Base-by-base conservation (phyloP, 1,140 invertebrate species). In the Protaetia brevitarsis region DNA sequence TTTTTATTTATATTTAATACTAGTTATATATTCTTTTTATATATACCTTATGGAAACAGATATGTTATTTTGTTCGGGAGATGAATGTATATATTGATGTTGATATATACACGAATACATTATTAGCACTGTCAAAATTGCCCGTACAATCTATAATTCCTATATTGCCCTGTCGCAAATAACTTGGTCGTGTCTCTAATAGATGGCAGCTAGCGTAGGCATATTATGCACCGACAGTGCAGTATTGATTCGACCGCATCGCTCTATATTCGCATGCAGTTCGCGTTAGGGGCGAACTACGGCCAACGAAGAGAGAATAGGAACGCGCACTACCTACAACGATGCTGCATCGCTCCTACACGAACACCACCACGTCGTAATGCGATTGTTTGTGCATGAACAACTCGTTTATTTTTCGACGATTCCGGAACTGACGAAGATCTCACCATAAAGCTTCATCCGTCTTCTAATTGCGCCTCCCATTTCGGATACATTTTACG, bases 401-500 rank as follows among this genome's bases (percentile, higher is more conserved):
- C 19, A 51, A 51, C 41, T 8, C 19, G 16, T 23, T 23, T 51
- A 51, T 51, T 23, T 51, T 51, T 51, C 19, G 3, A 8, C 41
- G 26, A 51, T 51, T 51, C 41, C 3, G 11, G 26, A 51, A 51
- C 19, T 23, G 16, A 6, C 0, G 41, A 34, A 8, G 31, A 34
- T 51, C 41, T 51, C 41, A 23, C 41, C 6, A 16, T 51, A 21
- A 19, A 51, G 19, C 41, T 51, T 16, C 41, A 51, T 23, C 26
- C 19, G 41, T 6, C 41, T 23, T 23, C 13, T 51, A 51, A 51
- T 51, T 51, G 16, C 19, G 41, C 19, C 41, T 19, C 41, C 4
- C 41, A 51, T 16, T 51, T 51, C 41, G 16, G 41, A 19, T 51
- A 51, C 41, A 23, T 51, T 51, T 51, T 51, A 51, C 19, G 41